Percentiles rank a stretch among this genome's conserved stretches.
Evolutionary conservation across 2,797 vertebrate genomes (phyloP).

Genomic region (Schizopygopsis pylzovi): DNA sequence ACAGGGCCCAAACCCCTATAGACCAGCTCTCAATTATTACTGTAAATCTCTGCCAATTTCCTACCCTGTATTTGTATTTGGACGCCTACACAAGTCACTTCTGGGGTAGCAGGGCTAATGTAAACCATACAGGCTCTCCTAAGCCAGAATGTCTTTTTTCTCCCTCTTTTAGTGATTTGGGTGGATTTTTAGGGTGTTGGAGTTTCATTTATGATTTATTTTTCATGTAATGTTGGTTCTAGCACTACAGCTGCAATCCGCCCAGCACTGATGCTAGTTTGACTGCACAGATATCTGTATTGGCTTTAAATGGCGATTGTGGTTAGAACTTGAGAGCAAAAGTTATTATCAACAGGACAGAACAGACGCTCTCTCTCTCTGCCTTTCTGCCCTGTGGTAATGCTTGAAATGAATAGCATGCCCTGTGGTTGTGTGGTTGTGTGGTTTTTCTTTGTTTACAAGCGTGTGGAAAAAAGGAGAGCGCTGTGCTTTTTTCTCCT

Average conservation of each 20-base stretch:
- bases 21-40: conserved; percentile 51
- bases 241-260: neutral
- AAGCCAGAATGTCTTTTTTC: neutral
- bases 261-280: conserved; percentile 41
- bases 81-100: conserved; percentile 16
- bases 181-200: conserved; percentile 15
- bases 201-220: conserved; percentile 52
- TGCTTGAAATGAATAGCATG: conserved; percentile 32
- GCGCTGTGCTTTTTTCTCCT: neutral
- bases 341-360: neutral
- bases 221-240: conserved; percentile 32
- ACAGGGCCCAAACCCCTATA: conserved; percentile 35
- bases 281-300: conserved; percentile 39
- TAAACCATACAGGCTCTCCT: conserved; percentile 47
- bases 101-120: conserved; percentile 41
- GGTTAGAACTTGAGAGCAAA: conserved; percentile 33
- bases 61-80: conserved; percentile 36
- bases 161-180: neutral
- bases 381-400: conserved; percentile 20
- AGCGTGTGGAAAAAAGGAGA: conserved; percentile 4
- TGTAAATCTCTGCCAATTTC: conserved; percentile 46
- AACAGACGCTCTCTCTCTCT: neutral
- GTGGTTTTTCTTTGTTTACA: conserved; percentile 49
- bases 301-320: conserved; percentile 23
- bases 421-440: conserved; percentile 36